phyloP scores from a whole-genome alignment of 2,797 vertebrate genomes.

The Trachurus trachurus region DNA sequence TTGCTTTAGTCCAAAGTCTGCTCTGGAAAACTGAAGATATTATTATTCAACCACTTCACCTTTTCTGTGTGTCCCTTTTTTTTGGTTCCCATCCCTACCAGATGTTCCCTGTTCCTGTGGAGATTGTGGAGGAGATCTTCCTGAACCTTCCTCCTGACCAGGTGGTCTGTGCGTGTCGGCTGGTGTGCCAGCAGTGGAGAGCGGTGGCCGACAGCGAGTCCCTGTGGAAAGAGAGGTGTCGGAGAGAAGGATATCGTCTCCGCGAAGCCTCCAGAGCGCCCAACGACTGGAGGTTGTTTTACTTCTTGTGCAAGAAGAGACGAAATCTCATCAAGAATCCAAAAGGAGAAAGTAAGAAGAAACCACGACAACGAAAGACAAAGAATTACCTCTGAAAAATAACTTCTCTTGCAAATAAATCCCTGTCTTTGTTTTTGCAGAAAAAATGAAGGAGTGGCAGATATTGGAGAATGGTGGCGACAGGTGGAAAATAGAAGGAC shows the following conservation, averaged over 20 bases:
- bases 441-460: constrained; percentile 85
- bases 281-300: constrained; percentile 88
- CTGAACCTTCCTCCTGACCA: constrained; percentile 84
- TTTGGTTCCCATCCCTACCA: constrained; percentile 18
- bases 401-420: background rate
- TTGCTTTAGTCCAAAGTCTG: constrained; percentile 1
- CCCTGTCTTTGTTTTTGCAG: constrained; percentile 69
- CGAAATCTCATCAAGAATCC: constrained; percentile 92
- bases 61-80: background rate
- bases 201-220: constrained; percentile 88
- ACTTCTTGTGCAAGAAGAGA: constrained; percentile 84
- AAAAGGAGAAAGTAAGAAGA: constrained; percentile 86
- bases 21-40: background rate
- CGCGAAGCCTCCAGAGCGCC: constrained; percentile 64
- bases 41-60: background rate
- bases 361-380: background rate
- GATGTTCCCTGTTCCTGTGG: constrained; percentile 77
- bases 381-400: background rate
- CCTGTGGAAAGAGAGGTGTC: constrained; percentile 91
- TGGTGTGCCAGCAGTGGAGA: constrained; percentile 90
- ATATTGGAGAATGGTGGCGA: constrained; percentile 86
- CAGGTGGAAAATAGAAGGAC: constrained; percentile 85
- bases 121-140: constrained; percentile 90
- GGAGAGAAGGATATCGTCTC: constrained; percentile 81
- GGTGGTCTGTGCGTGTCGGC: constrained; percentile 85